Evolutionary conservation across 2,797 vertebrate species (phyloP).

Genomic region (Gymnodraco acuticeps): DNA sequence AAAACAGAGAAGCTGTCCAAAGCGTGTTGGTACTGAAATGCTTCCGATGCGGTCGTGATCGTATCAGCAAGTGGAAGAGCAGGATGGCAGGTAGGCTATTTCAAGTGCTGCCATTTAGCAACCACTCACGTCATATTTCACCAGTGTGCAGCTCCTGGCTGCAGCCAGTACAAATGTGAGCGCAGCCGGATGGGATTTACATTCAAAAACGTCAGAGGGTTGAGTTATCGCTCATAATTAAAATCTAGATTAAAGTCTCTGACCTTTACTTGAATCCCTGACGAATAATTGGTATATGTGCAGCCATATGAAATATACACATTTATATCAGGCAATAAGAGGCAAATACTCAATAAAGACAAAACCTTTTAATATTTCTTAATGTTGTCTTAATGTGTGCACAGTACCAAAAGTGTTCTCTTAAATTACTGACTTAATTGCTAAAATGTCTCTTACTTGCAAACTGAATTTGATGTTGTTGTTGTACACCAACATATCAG

Average conservation of each 20-base stretch:
- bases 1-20: conserved; percentile 55
- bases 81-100: conserved; percentile 72
- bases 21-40: conserved; percentile 58
- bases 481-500: not conserved
- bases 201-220: conserved; percentile 23
- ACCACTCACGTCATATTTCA: conserved; percentile 73
- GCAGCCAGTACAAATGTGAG: conserved; percentile 62
- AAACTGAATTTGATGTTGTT: not conserved
- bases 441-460: not conserved
- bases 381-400: not conserved
- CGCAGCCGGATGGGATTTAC: conserved; percentile 53
- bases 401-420: not conserved
- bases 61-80: conserved; percentile 58
- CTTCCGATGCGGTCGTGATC: conserved; percentile 39
- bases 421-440: not conserved
- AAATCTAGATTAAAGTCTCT: not conserved
- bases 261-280: not conserved
- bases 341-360: not conserved
- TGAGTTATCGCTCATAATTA: too few species aligned
- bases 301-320: not conserved
- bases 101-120: conserved; percentile 80
- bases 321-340: conserved; percentile 2
- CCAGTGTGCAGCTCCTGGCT: conserved; percentile 60
- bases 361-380: not conserved
- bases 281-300: not conserved